Conservation (phyloP, 2,113 vertebrate genomes). For the Euleptes europaea region DNA sequence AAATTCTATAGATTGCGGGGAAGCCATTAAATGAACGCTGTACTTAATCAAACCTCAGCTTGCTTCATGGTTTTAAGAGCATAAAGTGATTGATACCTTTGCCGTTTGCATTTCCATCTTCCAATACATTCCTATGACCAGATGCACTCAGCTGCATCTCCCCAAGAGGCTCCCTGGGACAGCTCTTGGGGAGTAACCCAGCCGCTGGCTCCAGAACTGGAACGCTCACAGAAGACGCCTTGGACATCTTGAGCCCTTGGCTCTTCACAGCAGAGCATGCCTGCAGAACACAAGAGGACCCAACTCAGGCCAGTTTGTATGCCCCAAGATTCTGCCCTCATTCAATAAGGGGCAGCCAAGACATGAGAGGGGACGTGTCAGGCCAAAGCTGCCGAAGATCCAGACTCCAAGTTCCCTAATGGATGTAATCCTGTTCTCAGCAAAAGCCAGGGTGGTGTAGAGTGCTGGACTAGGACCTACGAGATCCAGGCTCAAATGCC, state of each 20-base stretch:
- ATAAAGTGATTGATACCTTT: slow-evolving; percentile 42
- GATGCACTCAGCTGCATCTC: slow-evolving; percentile 42
- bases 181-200: not conserved
- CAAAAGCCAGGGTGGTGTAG: not conserved
- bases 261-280: not conserved
- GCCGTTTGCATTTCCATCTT: not conserved
- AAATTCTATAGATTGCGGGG: too few species aligned
- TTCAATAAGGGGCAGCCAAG: not conserved
- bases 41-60: too few species aligned
- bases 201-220: not conserved
- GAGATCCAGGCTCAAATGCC: too few species aligned
- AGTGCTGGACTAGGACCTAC: too few species aligned
- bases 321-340: not conserved
- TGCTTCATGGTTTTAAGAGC: not conserved
- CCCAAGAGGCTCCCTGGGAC: slow-evolving; percentile 49
- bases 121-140: slow-evolving; percentile 23
- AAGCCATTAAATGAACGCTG: too few species aligned
- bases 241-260: slow-evolving; percentile 23
- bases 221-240: not conserved
- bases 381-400: not conserved
- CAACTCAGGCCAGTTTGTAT: too few species aligned
- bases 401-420: not conserved
- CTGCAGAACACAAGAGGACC: not conserved
- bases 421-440: not conserved
- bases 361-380: not conserved